Evolutionary conservation across 2,888 invertebrate species (phyloP).

Genomic region (Cepaea hortensis): DNA sequence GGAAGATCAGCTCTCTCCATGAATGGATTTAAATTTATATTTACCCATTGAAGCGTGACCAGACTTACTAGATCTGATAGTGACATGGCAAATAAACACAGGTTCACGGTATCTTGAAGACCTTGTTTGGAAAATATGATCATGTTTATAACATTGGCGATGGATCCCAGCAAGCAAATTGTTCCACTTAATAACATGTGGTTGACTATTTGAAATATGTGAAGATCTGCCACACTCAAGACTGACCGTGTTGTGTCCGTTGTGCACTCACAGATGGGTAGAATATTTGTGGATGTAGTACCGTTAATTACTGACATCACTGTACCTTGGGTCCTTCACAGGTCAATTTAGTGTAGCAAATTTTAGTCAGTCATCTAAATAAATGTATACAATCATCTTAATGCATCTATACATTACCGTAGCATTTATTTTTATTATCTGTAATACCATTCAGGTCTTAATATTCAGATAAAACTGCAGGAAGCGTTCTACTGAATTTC

Average conservation of each 20-base stretch:
- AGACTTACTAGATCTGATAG: neutral
- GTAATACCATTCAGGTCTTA: too few relatives aligned
- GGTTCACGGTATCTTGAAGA: neutral
- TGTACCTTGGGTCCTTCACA: too few relatives aligned
- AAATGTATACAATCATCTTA: too few relatives aligned
- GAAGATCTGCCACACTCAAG: slow-evolving; percentile 12
- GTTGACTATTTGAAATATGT: slow-evolving; percentile 21
- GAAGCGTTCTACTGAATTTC: too few relatives aligned
- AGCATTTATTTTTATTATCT: too few relatives aligned
- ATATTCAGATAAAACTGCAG: too few relatives aligned
- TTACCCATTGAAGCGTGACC: neutral
- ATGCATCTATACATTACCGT: too few relatives aligned
- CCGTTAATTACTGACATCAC: neutral
- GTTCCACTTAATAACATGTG: slow-evolving; percentile 7
- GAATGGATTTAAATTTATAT: slow-evolving; percentile 19
- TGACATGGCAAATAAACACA: slow-evolving; percentile 7
- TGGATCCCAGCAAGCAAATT: slow-evolving; percentile 17
- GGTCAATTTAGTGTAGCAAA: too few relatives aligned
- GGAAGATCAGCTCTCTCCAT: neutral
- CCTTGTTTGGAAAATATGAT: slow-evolving; percentile 12
- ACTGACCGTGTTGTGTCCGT: neutral
- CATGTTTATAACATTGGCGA: slow-evolving; percentile 26
- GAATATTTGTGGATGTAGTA: neutral
- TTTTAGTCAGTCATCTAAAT: too few relatives aligned
- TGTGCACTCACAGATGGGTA: neutral